Conservation (phyloP, 1,140 invertebrate species). For the Lepidotrigona ventralis region DNA sequence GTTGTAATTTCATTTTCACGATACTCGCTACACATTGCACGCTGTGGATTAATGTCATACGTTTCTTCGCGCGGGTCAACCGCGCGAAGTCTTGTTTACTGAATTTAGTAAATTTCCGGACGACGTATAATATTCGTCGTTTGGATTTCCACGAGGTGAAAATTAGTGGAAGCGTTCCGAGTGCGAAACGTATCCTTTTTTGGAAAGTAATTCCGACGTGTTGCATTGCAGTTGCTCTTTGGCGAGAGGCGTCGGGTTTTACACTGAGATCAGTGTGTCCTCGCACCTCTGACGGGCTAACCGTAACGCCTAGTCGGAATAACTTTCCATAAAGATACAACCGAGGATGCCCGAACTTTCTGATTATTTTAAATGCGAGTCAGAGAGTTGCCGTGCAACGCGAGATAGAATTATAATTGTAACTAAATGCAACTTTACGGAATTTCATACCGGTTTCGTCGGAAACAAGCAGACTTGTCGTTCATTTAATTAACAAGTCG, state of each 20-base stretch:
- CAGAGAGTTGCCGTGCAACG: background rate
- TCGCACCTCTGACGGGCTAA: background rate
- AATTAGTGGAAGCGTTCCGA: background rate
- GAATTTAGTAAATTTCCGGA: background rate
- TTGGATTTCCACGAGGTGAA: background rate
- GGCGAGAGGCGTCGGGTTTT: background rate
- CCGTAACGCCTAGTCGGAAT: background rate
- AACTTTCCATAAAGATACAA: slow-evolving; percentile 7
- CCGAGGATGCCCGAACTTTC: background rate
- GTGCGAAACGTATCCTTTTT: background rate
- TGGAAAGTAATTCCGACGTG: background rate
- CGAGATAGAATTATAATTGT: background rate
- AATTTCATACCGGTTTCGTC: background rate
- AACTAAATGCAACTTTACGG: too few species aligned
- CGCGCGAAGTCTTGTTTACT: background rate
- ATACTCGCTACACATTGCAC: background rate
- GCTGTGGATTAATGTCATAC: background rate
- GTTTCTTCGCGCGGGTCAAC: background rate
- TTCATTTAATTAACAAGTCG: background rate
- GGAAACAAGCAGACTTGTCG: background rate
- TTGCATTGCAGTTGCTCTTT: background rate
- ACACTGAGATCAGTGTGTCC: background rate
- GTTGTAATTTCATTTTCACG: background rate
- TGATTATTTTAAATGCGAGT: slow-evolving; percentile 10
- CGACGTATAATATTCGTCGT: background rate